These are phyloP conservation scores for Chironomus tentans DNA, from an alignment of 2,888 invertebrate species.

Conservation along the genomic window DNA sequence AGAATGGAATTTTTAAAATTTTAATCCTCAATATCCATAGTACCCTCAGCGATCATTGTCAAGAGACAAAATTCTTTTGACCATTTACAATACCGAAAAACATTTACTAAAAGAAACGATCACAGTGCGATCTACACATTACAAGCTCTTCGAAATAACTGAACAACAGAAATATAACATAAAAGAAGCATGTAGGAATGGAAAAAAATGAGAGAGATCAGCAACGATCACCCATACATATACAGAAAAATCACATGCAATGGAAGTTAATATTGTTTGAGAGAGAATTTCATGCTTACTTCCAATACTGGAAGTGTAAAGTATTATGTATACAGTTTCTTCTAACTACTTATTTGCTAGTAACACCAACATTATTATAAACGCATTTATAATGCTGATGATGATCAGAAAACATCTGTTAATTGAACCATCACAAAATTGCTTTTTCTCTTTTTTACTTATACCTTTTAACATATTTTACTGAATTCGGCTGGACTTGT, in stretches of 20 bases:
- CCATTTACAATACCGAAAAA: background rate
- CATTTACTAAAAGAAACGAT: background rate
- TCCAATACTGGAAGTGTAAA: too few relatives aligned
- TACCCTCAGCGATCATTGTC: background rate
- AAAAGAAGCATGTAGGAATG: too few relatives aligned
- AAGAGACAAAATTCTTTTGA: background rate
- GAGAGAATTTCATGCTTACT: too few relatives aligned
- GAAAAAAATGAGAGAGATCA: background rate
- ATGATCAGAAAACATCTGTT: slow-evolving; percentile 21
- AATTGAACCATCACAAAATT: slow-evolving; percentile 23
- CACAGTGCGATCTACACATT: background rate
- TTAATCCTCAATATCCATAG: background rate
- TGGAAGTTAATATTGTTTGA: too few relatives aligned
- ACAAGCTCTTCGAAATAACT: background rate
- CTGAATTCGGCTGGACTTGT: too few relatives aligned
- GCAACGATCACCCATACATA: too few relatives aligned
- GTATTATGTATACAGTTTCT: too few relatives aligned
- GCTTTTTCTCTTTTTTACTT: background rate
- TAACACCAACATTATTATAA: background rate
- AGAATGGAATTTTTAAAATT: too few relatives aligned
- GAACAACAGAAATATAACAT: background rate
- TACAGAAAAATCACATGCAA: too few relatives aligned
- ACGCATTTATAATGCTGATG: background rate
- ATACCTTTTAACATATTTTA: background rate
- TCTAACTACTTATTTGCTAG: too few relatives aligned